These are phyloP conservation scores for Taxidea taxus DNA, from an alignment of 2,113 vertebrate species.

Conservation along the genomic window DNA sequence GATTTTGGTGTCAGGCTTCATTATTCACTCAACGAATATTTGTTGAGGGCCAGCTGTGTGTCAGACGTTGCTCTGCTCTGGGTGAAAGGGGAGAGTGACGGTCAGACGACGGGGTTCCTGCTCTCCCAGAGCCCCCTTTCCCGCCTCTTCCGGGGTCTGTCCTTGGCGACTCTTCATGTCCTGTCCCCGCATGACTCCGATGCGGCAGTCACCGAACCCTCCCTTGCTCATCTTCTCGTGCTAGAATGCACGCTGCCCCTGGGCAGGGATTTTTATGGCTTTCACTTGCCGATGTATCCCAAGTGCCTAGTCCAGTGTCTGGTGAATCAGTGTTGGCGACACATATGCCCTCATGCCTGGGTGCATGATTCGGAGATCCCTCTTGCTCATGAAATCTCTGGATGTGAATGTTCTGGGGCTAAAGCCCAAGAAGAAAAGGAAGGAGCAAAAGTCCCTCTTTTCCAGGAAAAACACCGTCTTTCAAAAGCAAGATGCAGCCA, in stretches of 20 bases:
- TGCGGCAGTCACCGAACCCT: not conserved
- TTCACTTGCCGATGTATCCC: not conserved
- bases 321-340: not conserved
- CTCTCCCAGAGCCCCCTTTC: not conserved
- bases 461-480: not conserved
- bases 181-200: not conserved
- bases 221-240: not conserved
- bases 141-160: not conserved
- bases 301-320: not conserved
- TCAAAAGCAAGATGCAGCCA: not conserved
- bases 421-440: not conserved
- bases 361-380: not conserved
- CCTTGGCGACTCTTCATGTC: not conserved
- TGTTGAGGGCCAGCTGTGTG: not conserved
- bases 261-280: not conserved
- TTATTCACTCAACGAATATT: not conserved
- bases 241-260: not conserved
- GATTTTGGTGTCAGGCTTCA: not conserved
- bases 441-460: not conserved
- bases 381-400: not conserved
- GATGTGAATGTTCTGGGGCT: not conserved
- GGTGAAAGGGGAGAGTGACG: accelerated
- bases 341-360: accelerated
- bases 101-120: not conserved
- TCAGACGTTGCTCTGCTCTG: not conserved